Evolutionary conservation across 2,888 invertebrate species (phyloP).

Genomic region (Tethea ocularis): DNA sequence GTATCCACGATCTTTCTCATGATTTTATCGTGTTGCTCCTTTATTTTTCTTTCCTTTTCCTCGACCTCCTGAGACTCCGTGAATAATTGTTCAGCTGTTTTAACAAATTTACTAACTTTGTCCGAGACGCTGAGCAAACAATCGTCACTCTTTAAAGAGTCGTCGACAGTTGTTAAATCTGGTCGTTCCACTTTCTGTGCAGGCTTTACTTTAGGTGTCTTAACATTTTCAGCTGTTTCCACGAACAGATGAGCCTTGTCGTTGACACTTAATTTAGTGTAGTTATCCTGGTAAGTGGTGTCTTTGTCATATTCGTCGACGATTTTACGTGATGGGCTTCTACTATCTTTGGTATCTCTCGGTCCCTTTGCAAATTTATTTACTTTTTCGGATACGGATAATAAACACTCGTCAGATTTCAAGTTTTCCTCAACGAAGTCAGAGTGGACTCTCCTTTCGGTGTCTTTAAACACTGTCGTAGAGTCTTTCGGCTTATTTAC

Average conservation of each 20-base stretch:
- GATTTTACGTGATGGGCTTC: constrained; percentile 68
- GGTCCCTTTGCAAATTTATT: constrained; percentile 85
- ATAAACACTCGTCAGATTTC: constrained; percentile 84
- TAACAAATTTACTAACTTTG: constrained; percentile 86
- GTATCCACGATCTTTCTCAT: constrained; percentile 65
- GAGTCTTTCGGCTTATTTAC: constrained; percentile 56
- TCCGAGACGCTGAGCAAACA: constrained; percentile 86
- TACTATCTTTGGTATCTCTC: constrained; percentile 61
- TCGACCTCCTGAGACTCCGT: constrained; percentile 59
- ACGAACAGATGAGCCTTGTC: constrained; percentile 87
- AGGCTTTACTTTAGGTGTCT: constrained; percentile 65
- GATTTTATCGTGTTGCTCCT: constrained; percentile 74
- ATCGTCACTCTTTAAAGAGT: constrained; percentile 83
- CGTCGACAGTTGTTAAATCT: constrained; percentile 81
- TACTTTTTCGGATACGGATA: constrained; percentile 88
- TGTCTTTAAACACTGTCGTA: constrained; percentile 56
- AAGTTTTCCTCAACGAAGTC: constrained; percentile 79
- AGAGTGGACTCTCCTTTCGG: constrained; percentile 71
- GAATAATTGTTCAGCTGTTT: constrained; percentile 83
- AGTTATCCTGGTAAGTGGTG: constrained; percentile 78
- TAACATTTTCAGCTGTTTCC: constrained; percentile 84
- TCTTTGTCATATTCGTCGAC: constrained; percentile 79
- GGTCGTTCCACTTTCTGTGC: constrained; percentile 75
- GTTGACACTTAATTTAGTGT: constrained; percentile 84
- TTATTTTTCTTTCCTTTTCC: constrained; percentile 68